A percentile compares a stretch with the other conserved stretches of the same genome.
Conservation (phyloP, 2,888 invertebrate genomes). For the Tanytarsus gracilentus region DNA sequence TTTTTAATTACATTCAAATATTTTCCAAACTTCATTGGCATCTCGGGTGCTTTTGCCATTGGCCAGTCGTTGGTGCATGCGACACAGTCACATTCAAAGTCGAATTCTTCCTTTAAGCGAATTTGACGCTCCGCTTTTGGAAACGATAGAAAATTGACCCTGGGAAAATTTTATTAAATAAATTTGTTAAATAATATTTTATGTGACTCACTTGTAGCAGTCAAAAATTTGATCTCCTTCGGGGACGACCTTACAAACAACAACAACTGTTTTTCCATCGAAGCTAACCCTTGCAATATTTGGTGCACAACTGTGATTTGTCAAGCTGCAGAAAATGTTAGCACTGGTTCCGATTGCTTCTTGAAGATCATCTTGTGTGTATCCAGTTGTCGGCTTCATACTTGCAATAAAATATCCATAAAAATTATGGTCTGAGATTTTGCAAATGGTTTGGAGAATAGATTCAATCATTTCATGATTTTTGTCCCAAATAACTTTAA, state of each 20-base stretch:
- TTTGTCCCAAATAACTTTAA: too few species aligned
- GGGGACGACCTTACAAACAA: constrained; percentile 54
- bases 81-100: constrained; percentile 66
- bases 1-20: neutral
- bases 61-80: constrained; percentile 71
- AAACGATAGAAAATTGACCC: constrained; percentile 60
- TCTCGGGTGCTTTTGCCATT: constrained; percentile 30
- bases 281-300: constrained; percentile 61
- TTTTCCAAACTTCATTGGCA: neutral
- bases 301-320: constrained; percentile 84
- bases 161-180: neutral
- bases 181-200: neutral
- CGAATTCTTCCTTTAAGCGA: constrained; percentile 62
- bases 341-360: constrained; percentile 48
- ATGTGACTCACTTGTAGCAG: constrained; percentile 57
- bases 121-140: constrained; percentile 48
- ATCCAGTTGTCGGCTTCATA: neutral
- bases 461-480: neutral
- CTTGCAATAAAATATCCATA: neutral
- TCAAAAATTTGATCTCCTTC: constrained; percentile 66
- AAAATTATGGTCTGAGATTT: constrained; percentile 3
- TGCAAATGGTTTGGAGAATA: neutral
- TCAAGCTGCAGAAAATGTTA: constrained; percentile 65
- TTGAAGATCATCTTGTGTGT: constrained; percentile 32
- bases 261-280: constrained; percentile 44